These are phyloP conservation scores for Cettia cetti DNA, from an alignment of 2,113 vertebrate genomes.

Conservation along the genomic window DNA sequence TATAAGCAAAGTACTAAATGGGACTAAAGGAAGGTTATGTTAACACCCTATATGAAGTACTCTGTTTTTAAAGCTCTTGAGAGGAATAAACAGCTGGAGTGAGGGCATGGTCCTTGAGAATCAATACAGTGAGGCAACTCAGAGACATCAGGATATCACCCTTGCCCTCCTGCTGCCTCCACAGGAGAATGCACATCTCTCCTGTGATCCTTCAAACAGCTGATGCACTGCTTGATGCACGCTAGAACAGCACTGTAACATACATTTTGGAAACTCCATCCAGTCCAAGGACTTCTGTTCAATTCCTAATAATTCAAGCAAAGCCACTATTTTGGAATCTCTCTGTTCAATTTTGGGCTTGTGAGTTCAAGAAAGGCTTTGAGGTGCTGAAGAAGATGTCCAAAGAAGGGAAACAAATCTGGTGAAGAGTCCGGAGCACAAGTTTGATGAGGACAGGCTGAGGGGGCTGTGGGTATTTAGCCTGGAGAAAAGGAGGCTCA, in stretches of 20 bases:
- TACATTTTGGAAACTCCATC: neutral
- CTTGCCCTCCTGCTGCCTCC: neutral
- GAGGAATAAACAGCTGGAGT: neutral
- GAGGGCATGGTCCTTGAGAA: neutral
- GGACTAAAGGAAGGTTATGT: neutral
- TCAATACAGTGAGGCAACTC: accelerated
- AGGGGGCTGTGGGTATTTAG: neutral
- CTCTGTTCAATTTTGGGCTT: neutral
- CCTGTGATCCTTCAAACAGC: neutral
- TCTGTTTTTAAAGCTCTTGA: neutral
- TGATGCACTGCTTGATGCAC: accelerated
- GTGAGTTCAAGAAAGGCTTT: neutral
- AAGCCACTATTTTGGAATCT: neutral
- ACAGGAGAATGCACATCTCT: neutral
- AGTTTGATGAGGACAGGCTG: neutral
- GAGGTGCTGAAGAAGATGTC: neutral
- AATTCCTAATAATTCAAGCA: neutral
- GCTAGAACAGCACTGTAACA: neutral
- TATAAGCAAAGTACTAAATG: neutral
- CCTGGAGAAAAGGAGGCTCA: neutral
- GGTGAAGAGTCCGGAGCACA: neutral
- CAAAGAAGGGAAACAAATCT: neutral
- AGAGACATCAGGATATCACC: neutral
- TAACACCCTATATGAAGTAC: neutral
- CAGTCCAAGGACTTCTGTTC: neutral